Evolutionary conservation across 2,797 vertebrate species (phyloP), one percentile per base, ranked within the genome.

Genomic region (Ibycter americanus): DNA sequence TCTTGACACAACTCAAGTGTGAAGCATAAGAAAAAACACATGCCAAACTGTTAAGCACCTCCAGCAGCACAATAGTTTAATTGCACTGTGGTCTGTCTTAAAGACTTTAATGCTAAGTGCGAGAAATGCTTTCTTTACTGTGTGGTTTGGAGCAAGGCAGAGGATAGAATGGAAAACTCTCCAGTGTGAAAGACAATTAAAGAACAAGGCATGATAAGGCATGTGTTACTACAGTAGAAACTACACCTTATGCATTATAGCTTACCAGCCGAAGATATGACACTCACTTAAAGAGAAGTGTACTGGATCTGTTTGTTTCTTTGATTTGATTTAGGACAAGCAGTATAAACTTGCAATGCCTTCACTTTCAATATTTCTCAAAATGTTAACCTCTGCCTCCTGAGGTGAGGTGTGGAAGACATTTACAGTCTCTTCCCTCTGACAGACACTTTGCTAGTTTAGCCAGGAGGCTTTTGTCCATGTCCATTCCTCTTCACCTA

Each of bases 61-160:
- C 72, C 78, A 97, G 71, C 88, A 96, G 95, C 87, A 96, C 76
- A 89, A 95, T 89, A 94, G 85, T 96, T 96, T 96, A 97, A 97
- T 92, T 97, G 79, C 93, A 83, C 23, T 97, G 97, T 87, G 97
- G 96, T 97, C 83, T 91, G 54, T 88, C 96, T 97, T 82, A 96
- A 97, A 96, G 79, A 93, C 59, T 92, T 95, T 80, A 96, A 97
- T 93, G 71, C 21, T 90, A 94, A 98, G 66, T 68, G 85, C 70
- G 96, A 95, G 79, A 97, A 97, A 96, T 94, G 77, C 67, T 97
- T 97, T 94, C 76, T 95, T 94, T 95, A 95, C 65, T 91, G 12
- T 96, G 97, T 90, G 97, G 96, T 97, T 97, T 97, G 94, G 95
- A 97, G 67, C 52, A 90, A 88, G 65, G 71, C 68, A 96, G 81